Conservation (phyloP, 30 jellyfish, hydroid and myxozoan genomes). For the Hydra vulgaris region DNA sequence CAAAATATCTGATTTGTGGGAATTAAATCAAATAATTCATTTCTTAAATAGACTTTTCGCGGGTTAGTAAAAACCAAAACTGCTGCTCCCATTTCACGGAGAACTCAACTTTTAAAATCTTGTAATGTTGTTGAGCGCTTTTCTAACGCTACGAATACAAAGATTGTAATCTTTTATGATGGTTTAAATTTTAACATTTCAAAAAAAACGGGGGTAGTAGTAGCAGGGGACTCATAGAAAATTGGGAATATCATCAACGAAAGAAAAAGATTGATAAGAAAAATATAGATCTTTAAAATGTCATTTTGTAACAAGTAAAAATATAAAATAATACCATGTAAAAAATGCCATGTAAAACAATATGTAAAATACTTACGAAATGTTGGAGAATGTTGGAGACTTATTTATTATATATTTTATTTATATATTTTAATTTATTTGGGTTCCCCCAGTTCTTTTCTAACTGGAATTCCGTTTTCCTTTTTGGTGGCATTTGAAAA, state of each 20-base stretch:
- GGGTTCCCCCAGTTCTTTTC: not conserved
- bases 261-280: not conserved
- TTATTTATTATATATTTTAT: no score
- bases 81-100: not conserved
- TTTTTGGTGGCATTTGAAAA: not conserved
- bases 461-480: not conserved
- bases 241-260: not conserved
- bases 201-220: not conserved
- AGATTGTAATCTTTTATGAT: not conserved
- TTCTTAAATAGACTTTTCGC: no score
- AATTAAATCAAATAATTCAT: no score
- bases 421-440: no score
- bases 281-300: not conserved
- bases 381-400: not conserved
- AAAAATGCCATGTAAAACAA: not conserved
- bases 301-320: not conserved
- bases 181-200: no score
- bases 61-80: no score
- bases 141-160: not conserved
- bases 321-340: no score
- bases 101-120: not conserved
- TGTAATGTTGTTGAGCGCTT: no score
- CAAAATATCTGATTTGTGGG: no score
- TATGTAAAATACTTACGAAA: not conserved
- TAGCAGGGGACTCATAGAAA: not conserved